Base-by-base conservation (phyloP, 2,888 invertebrate genomes). In the Gastrophysa polygoni region DNA sequence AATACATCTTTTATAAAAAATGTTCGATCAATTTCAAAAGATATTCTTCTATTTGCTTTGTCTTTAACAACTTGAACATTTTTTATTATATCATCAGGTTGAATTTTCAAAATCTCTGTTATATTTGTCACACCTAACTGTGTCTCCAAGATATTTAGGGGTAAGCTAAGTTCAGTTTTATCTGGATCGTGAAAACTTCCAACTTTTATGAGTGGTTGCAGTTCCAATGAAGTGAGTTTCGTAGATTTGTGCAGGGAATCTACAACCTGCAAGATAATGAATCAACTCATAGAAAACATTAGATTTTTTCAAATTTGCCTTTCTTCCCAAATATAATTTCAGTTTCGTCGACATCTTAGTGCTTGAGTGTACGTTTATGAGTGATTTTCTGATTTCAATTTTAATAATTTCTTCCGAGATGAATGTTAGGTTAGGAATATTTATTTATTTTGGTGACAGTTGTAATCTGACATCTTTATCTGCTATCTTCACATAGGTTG, bases 1-100 rank as follows among this genome's bases (percentile, higher is more conserved):
- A 86, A 67, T 8, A 83, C 76, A 67, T 82, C 80, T 71, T 83
- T 84, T 2, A 85, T 70, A 63, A 83, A 83, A 14, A 78, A 73
- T 18, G 80, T 75, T 71, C 79, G 81, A 29, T 81, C 74, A 18
- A 85, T 74, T 68, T 79, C 71, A 64, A 85, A 84, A 57, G 74
- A 74, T 16, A 82, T 76, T 69, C 75, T 76, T 47, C 79, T 72
- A 43, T 79, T 78, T 18, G 79, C 75, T 11, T 75, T 67, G 59
- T 79, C 78, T 64, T 74, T 74, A 28, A 74, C 71, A n/a, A 75
- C 69, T 14, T 75, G 71, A 8, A 82, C 75, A 55, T 74, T 75
- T 70, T 78, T 74, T 34, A 82, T 82, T 34, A 82, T 80, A 57
- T 81, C 80, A 61, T 82, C 82, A 0, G 81, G 80, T 71, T 80